Evolutionary conservation across 2,888 invertebrate genomes (phyloP), one percentile per base, ranked within the genome.

Genomic region (Leucoma salicis): DNA sequence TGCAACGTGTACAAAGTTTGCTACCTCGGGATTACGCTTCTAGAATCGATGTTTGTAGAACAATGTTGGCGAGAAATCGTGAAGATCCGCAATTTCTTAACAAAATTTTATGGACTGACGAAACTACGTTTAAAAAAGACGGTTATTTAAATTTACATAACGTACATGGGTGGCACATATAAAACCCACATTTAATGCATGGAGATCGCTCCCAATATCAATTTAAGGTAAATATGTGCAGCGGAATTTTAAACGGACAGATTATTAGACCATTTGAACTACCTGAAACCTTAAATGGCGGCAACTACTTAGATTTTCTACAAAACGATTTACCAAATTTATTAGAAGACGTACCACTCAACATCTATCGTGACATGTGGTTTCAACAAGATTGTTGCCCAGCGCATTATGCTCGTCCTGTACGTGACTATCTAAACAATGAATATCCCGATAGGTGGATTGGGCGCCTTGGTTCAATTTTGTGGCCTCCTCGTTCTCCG

Each of bases 241-340:
- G 14, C 6, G 37, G 29, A 1, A 31, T 37, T 10, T 16, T 37
- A 6, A 28, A 31, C 21, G 37, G 37, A 8, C 24, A 42, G 37
- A 42, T 51, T 12, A 34, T 45, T 27, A 49, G 46, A 8, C 43
- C 47, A 16, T 41, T 44, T 37, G 52, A 49, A 31, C 31, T 49
- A 27, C 43, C 46, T 10, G 43, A 25, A 11, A 37, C 28, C 32
- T 32, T 49, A 25, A 41, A 38, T 35, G 43, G 34, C 5, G 24
- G 25, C 14, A 35, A 27, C 31, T 46, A 40, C 25, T 24, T 46
- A 34, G 3, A 48, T 11, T 50, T 49, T 35, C 27, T 46, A 16
- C 21, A 13, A 14, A n/a, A n/a, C n/a, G 18, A 18, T 7, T 18
- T 18, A 7, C 3, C 4, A 5, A 7, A 18, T 18, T 18, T 18